phyloP scores from a whole-genome alignment of 2,797 vertebrate genomes.

The Bradypodion pumilum region DNA sequence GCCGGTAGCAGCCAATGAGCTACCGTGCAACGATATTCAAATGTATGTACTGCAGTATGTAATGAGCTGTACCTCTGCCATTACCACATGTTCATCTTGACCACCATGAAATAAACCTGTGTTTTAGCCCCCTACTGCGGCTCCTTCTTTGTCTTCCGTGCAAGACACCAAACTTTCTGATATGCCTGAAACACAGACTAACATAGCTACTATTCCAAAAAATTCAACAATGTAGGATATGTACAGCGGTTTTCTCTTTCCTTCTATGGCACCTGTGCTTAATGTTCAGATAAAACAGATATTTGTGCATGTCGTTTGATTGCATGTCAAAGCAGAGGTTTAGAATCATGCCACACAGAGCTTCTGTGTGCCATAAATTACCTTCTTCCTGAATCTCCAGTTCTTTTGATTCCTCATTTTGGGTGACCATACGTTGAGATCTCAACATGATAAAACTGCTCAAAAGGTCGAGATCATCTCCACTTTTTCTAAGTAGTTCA shows the following conservation, averaged over 20 bases:
- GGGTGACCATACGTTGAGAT: conserved; percentile 66
- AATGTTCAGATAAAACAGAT: neutral
- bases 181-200: no score
- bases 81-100: no score
- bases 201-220: no score
- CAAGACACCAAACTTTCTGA: no score
- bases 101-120: no score
- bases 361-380: conserved; percentile 44
- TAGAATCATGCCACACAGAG: neutral
- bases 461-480: conserved; percentile 77
- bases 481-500: conserved; percentile 35
- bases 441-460: conserved; percentile 85
- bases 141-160: no score
- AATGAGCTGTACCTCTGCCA: no score
- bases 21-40: no score
- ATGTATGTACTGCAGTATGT: no score
- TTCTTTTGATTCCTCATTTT: conserved; percentile 25
- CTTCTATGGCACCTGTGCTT: neutral
- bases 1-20: no score
- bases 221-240: no score
- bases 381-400: conserved; percentile 58
- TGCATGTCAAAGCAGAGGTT: neutral
- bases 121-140: no score
- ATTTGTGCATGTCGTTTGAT: neutral
- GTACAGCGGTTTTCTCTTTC: neutral